Conservation (phyloP, 2,888 invertebrate species). For the Macroteleia sp. region DNA sequence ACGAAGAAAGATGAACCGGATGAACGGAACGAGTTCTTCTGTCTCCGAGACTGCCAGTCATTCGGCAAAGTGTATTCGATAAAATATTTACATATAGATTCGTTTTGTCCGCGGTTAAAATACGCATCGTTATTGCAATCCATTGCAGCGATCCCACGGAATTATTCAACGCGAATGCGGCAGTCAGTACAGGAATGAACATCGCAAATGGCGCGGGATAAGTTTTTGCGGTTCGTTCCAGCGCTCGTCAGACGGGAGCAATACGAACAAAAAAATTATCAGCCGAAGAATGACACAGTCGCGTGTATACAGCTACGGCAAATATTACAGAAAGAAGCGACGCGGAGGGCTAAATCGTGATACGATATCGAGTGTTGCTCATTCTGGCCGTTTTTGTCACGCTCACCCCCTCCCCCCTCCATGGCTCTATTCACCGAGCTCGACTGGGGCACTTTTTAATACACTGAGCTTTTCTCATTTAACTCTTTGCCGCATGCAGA, state of each 20-base stretch:
- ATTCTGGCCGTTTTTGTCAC: conserved; percentile 14
- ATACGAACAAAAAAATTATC: conserved; percentile 40
- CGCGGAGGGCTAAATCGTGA: conserved; percentile 14
- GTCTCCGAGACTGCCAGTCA: conserved; percentile 53
- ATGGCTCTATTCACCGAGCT: not conserved
- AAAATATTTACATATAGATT: conserved; percentile 73
- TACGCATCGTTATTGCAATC: conserved; percentile 67
- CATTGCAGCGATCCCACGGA: conserved; percentile 63
- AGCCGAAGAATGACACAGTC: conserved; percentile 57
- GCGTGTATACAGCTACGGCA: conserved; percentile 26
- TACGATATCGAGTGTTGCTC: conserved; percentile 38
- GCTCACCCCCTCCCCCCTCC: not conserved
- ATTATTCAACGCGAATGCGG: conserved; percentile 62
- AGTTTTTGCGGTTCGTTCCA: conserved; percentile 62
- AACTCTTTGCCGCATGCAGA: conserved; percentile 62
- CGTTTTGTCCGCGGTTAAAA: conserved; percentile 68
- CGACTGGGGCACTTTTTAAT: conserved; percentile 42
- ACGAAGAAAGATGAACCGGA: conserved; percentile 41
- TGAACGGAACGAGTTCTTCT: conserved; percentile 28
- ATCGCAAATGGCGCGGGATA: conserved; percentile 59
- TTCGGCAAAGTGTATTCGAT: conserved; percentile 63
- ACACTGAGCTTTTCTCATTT: conserved; percentile 55
- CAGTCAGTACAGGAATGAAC: conserved; percentile 35
- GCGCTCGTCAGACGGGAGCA: conserved; percentile 39
- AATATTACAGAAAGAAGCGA: conserved; percentile 31